Conservation (phyloP, 2,888 invertebrate species). For the Sympetrum striolatum region DNA sequence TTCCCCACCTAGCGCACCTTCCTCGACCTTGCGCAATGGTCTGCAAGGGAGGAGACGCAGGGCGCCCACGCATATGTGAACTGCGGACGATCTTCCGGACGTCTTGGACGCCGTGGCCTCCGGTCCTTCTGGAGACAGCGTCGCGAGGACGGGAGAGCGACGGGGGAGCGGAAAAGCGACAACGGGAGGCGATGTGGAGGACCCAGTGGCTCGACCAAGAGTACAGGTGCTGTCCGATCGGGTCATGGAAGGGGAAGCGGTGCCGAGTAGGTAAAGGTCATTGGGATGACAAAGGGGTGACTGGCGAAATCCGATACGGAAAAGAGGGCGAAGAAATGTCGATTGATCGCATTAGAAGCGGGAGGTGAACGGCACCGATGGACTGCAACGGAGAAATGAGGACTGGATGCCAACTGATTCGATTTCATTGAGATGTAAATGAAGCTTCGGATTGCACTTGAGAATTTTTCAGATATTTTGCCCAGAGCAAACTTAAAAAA, state of each 20-base stretch:
- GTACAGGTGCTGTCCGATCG: not conserved
- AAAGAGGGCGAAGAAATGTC: not conserved
- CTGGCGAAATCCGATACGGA: not conserved
- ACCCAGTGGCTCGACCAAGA: not conserved
- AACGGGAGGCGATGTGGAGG: not conserved
- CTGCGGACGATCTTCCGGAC: not conserved
- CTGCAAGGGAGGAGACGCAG: not conserved
- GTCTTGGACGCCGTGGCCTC: not conserved
- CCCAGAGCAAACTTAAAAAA: too few relatives aligned
- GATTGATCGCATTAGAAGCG: not conserved
- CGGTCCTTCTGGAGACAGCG: not conserved
- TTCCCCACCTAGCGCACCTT: slow-evolving; percentile 1
- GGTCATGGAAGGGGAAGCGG: not conserved
- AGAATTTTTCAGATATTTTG: too few relatives aligned
- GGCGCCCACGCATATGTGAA: slow-evolving; percentile 42
- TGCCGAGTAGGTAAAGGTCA: slow-evolving; percentile 6
- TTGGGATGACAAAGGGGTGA: not conserved
- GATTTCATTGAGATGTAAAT: too few relatives aligned
- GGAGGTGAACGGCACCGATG: not conserved
- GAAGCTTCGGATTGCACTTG: too few relatives aligned
- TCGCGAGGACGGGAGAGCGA: not conserved
- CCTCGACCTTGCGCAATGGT: slow-evolving; percentile 23
- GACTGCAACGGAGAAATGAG: too few relatives aligned
- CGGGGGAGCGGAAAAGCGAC: not conserved
- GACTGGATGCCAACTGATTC: too few relatives aligned